These are phyloP conservation scores for Pipistrellus pygmaeus DNA, from an alignment of 2,797 vertebrate genomes.

Conservation along the genomic window DNA sequence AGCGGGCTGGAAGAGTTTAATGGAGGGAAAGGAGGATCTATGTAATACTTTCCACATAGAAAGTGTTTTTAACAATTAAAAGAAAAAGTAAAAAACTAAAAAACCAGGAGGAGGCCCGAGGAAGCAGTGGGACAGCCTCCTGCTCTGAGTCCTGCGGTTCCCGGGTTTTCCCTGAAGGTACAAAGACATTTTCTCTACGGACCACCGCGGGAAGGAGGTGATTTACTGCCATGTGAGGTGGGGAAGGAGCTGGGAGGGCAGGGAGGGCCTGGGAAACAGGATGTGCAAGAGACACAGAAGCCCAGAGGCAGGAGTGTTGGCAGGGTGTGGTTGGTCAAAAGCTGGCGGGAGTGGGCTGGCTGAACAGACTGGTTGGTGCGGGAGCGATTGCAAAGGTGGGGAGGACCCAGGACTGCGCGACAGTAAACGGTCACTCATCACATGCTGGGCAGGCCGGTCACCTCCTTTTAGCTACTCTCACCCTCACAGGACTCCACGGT, in stretches of 20 bases:
- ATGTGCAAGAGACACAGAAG: neutral
- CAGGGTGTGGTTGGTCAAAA: neutral
- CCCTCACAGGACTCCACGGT: neutral
- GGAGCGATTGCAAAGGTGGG: no score
- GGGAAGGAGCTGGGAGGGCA: neutral
- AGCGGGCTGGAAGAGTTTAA: no score
- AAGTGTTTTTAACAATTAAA: no score
- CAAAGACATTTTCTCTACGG: neutral
- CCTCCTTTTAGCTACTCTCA: neutral
- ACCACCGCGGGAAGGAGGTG: neutral
- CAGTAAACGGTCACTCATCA: fast-evolving
- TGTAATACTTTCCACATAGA: no score
- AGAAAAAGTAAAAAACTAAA: no score
- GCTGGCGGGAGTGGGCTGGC: neutral
- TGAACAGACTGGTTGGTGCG: neutral
- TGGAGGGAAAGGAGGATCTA: no score
- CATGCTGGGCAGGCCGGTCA: fast-evolving
- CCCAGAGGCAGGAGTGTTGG: neutral
- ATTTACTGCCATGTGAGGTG: neutral
- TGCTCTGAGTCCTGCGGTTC: no score
- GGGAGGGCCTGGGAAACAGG: neutral
- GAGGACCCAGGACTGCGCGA: neutral
- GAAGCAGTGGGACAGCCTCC: neutral
- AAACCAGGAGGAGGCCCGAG: neutral
- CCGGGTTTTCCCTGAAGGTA: neutral